Percentiles rank a stretch among this genome's conserved stretches.
Conservation (phyloP, 2,888 invertebrate species). For the Arge pagana region DNA sequence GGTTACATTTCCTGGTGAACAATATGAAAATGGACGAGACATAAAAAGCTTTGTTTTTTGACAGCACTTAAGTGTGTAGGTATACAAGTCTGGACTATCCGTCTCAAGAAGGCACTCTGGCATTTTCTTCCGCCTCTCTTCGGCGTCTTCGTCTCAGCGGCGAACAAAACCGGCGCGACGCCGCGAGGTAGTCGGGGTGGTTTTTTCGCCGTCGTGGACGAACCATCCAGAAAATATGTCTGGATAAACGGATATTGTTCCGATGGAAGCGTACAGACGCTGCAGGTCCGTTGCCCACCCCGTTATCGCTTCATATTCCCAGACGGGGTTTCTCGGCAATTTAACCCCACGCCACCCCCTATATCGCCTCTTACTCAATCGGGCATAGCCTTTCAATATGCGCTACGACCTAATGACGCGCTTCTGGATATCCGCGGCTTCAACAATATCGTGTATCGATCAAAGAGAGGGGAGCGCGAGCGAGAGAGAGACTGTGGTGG, state of each 20-base stretch:
- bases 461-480: not conserved
- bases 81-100: constrained; percentile 45
- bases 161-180: no score
- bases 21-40: no score
- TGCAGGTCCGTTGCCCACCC: no score
- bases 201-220: constrained; percentile 30
- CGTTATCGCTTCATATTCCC: constrained; percentile 28
- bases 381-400: constrained; percentile 44
- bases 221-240: constrained; percentile 48
- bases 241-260: constrained; percentile 54
- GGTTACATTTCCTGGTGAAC: no score
- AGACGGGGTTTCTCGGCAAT: constrained; percentile 52
- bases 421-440: constrained; percentile 47
- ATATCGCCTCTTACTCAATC: constrained; percentile 24
- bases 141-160: not conserved
- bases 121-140: constrained; percentile 39
- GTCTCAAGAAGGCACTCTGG: constrained; percentile 55
- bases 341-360: no score
- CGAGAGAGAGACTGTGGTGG: not conserved
- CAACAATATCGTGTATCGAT: constrained; percentile 16
- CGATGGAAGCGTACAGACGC: constrained; percentile 30
- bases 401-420: constrained; percentile 44
- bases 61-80: no score
- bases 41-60: no score
- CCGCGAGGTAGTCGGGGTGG: constrained; percentile 17